Base-by-base conservation (phyloP, 1,140 invertebrate species). In the Lordiphosa clarofinis region DNA sequence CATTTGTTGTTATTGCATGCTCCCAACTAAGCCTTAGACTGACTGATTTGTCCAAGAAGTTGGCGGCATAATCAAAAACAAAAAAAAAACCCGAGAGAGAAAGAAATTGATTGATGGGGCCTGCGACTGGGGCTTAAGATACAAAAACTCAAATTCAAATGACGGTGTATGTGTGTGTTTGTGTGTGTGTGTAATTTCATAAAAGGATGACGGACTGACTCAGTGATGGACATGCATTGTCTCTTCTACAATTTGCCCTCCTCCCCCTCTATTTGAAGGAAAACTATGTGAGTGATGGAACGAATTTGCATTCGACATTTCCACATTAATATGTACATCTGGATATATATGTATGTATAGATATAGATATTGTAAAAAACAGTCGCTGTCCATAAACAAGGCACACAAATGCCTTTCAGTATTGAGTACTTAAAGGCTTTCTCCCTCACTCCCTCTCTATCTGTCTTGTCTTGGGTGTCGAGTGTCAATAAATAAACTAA, bases 281-380 rank as follows among this genome's bases (percentile, higher is more conserved):
- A 73, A 81, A 55, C 55, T 56, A 63, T 60, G 54, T 63, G 75
- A 81, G 56, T 81, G 75, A 81, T 76, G 76, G 67, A 81, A 81
- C 76, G 76, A 81, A 81, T 81, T 81, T 64, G 76, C 67, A 82
- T 81, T 68, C 66, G 67, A 81, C 72, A 72, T 54, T 56, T 56
- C n/a, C 15, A 24, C 60, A 44, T 53, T 61, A 46, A 28, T 37
- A 65, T 67, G 47, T 36, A 66, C 58, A 55, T 43, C 24, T 55
- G 24, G 19, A 55, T 53, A 24, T 36, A 19, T 11, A 12, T 15
- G 15, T 9, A 13, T 39, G 28, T 39, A 39, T 15, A 52, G 24
- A 24, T 38, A 39, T 39, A 50, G n/a, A 39, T 6, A 39, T 39
- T 36, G 6, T n/a, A 11, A 46, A 10, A 37, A 15, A 49, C 15